A percentile compares a stretch with the other conserved stretches of the same genome.
Evolutionary conservation across 2,888 invertebrate species (phyloP).

Genomic region (Thyatira batis): DNA sequence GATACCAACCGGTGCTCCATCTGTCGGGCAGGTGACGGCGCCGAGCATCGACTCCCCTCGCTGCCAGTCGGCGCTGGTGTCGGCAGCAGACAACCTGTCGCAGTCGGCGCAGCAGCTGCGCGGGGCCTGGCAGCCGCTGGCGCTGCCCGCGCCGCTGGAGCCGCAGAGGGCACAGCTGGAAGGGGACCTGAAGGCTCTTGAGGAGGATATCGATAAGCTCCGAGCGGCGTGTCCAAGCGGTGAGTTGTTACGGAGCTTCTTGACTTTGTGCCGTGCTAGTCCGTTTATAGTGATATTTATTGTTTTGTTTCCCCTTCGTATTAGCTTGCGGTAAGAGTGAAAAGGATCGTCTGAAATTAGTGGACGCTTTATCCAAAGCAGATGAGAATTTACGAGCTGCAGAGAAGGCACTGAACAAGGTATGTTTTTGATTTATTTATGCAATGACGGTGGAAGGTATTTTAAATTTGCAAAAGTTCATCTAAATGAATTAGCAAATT

Average conservation of each 20-base stretch:
- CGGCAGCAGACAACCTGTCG: slow-evolving; percentile 27
- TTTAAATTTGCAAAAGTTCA: too few relatives aligned
- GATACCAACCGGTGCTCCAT: background rate
- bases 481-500: too few relatives aligned
- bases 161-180: background rate
- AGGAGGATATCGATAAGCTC: slow-evolving; percentile 27
- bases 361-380: too few relatives aligned
- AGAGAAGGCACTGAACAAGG: slow-evolving; percentile 40
- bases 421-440: slow-evolving; percentile 3
- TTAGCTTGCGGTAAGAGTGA: too few relatives aligned
- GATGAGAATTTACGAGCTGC: slow-evolving; percentile 30
- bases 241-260: background rate
- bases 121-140: slow-evolving; percentile 18
- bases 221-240: slow-evolving; percentile 16
- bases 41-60: slow-evolving; percentile 28
- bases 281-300: too few relatives aligned
- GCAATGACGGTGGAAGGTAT: background rate
- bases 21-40: slow-evolving; percentile 33
- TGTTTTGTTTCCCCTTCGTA: too few relatives aligned
- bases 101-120: slow-evolving; percentile 22
- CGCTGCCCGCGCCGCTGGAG: slow-evolving; percentile 3
- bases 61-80: slow-evolving; percentile 32
- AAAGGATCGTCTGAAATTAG: too few relatives aligned
- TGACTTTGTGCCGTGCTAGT: too few relatives aligned
- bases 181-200: slow-evolving; percentile 10